Conservation (phyloP, 2,797 vertebrate species). For the Takifugu ocellatus region DNA sequence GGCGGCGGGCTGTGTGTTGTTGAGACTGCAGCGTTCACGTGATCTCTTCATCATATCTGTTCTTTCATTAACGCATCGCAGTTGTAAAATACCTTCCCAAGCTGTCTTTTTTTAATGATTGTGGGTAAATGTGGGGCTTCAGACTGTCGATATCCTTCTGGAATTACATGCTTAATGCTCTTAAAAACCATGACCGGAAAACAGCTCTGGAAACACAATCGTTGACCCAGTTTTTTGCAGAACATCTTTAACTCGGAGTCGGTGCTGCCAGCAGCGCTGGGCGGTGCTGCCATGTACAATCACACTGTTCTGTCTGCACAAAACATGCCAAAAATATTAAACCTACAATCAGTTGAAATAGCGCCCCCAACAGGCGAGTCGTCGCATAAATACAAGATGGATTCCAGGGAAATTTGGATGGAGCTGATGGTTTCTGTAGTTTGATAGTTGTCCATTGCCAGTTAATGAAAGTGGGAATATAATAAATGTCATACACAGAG, state of each 20-base stretch:
- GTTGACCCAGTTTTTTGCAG: constrained; percentile 59
- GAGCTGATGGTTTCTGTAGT: no score
- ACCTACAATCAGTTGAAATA: no score
- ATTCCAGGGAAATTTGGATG: no score
- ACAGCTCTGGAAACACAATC: constrained; percentile 45
- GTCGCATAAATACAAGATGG: no score
- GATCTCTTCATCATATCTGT: background rate
- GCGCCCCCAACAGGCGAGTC: no score
- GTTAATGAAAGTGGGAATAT: no score
- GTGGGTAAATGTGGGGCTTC: constrained; percentile 12
- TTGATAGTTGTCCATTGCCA: no score
- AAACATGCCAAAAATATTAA: background rate
- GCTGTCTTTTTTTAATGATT: constrained; percentile 5
- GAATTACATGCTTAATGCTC: constrained; percentile 35
- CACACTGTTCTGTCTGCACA: background rate
- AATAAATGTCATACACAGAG: no score
- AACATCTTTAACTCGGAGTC: constrained; percentile 44
- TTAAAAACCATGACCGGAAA: constrained; percentile 41
- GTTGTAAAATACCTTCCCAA: constrained; percentile 3
- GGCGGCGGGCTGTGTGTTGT: background rate
- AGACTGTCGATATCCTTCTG: constrained; percentile 9
- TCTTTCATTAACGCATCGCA: constrained; percentile 1
- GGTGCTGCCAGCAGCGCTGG: constrained; percentile 23
- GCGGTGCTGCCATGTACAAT: constrained; percentile 20
- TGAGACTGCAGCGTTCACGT: background rate